Conservation (phyloP, 2,888 invertebrate species). For the Sphaerophoria taeniata region DNA sequence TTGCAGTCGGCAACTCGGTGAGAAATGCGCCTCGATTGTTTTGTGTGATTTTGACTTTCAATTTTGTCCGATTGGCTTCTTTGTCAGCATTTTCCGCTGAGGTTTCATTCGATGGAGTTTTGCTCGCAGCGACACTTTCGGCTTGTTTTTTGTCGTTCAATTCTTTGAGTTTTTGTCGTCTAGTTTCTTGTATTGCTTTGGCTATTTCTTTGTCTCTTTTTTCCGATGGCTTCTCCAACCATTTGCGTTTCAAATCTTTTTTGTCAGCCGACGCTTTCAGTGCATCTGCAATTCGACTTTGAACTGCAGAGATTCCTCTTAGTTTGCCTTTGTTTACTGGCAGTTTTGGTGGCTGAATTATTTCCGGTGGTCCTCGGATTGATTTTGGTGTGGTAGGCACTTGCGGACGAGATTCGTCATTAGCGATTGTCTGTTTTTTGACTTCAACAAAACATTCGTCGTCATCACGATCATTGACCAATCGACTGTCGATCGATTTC, state of each 20-base stretch:
- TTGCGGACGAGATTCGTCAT: background rate
- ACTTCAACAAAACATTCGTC: conserved; percentile 11
- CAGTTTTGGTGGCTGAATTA: conserved; percentile 79
- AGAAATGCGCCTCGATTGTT: conserved; percentile 85
- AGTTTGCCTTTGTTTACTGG: conserved; percentile 78
- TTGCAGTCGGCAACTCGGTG: conserved; percentile 77
- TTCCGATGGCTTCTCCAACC: conserved; percentile 78
- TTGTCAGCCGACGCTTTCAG: conserved; percentile 52
- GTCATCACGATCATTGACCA: background rate
- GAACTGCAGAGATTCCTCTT: conserved; percentile 75
- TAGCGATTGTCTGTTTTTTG: background rate
- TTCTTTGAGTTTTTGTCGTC: conserved; percentile 79
- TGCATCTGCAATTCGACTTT: conserved; percentile 42
- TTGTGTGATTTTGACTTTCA: conserved; percentile 83
- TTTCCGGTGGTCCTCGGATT: conserved; percentile 74
- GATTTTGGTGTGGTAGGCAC: background rate
- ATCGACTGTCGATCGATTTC: conserved; percentile 1
- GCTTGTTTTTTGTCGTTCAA: conserved; percentile 76
- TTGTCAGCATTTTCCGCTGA: background rate
- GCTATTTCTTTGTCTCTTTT: conserved; percentile 72
- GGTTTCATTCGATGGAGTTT: background rate
- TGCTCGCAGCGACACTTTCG: background rate
- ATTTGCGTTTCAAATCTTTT: conserved; percentile 77
- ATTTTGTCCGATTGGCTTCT: conserved; percentile 63
- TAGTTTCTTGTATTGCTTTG: conserved; percentile 76